These are phyloP conservation scores for Pinna nobilis DNA, from an alignment of 1,140 invertebrate genomes.

Conservation along the genomic window DNA sequence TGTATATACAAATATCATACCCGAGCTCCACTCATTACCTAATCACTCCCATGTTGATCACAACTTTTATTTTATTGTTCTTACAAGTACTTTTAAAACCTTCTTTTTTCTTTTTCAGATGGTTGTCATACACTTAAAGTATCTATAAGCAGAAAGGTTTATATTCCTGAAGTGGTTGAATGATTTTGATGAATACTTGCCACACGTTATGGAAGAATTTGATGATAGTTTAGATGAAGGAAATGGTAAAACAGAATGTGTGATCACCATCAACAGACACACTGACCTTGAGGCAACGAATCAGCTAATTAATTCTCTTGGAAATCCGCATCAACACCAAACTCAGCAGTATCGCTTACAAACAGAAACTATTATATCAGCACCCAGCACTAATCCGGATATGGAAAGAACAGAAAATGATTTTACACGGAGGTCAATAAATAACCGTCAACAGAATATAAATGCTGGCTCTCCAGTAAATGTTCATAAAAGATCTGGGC, in stretches of 20 bases:
- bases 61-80: not conserved
- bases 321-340: not conserved
- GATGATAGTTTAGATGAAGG: conserved; percentile 6
- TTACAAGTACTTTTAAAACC: not conserved
- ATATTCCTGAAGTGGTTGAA: not conserved
- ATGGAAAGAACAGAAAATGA: not conserved
- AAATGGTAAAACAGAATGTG: not conserved
- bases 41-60: not conserved
- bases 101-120: not conserved
- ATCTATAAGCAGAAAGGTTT: too few relatives aligned
- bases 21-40: too few relatives aligned
- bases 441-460: not conserved
- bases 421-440: too few relatives aligned
- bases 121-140: not conserved
- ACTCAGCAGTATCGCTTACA: not conserved
- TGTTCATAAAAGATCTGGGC: conserved; percentile 35
- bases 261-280: not conserved
- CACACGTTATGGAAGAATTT: conserved; percentile 7
- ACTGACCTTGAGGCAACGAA: not conserved
- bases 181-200: not conserved
- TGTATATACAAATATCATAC: too few relatives aligned
- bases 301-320: not conserved
- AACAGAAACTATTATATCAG: not conserved
- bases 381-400: not conserved
- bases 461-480: not conserved